Percentiles rank a stretch among this genome's conserved stretches.
These are phyloP conservation scores for Lophius piscatorius DNA, from an alignment of 2,113 vertebrate species.

Conservation along the genomic window DNA sequence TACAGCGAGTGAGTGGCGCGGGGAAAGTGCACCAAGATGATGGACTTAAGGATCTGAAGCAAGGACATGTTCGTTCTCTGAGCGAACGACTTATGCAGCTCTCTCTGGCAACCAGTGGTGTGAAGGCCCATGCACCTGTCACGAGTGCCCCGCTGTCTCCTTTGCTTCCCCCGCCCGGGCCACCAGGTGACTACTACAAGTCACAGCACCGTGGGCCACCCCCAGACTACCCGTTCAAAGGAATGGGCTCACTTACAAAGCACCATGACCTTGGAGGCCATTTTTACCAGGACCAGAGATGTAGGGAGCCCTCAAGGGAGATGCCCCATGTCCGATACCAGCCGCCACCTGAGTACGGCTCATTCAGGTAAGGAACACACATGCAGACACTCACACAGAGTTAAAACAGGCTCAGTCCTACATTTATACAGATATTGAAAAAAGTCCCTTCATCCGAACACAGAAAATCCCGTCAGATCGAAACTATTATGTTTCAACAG, in stretches of 20 bases:
- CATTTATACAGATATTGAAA: too few relatives aligned
- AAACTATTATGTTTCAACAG: too few relatives aligned
- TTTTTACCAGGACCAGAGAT: slow-evolving; percentile 89
- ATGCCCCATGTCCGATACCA: slow-evolving; percentile 95
- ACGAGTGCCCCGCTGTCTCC: slow-evolving; percentile 90
- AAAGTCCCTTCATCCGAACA: too few relatives aligned
- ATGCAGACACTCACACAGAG: background rate
- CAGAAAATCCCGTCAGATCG: too few relatives aligned
- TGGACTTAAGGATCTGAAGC: slow-evolving; percentile 96
- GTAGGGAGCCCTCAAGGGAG: slow-evolving; percentile 88
- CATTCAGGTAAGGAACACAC: slow-evolving; percentile 86
- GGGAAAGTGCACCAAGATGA: slow-evolving; percentile 96
- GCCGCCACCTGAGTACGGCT: slow-evolving; percentile 95
- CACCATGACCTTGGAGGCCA: slow-evolving; percentile 85
- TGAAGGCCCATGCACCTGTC: slow-evolving; percentile 93
- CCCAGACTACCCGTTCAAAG: slow-evolving; percentile 95
- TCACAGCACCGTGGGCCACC: slow-evolving; percentile 90
- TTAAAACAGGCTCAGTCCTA: too few relatives aligned
- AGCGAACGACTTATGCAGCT: slow-evolving; percentile 98
- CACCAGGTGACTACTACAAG: slow-evolving; percentile 89
- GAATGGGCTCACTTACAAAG: slow-evolving; percentile 83
- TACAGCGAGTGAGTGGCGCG: slow-evolving; percentile 88
- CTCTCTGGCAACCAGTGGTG: slow-evolving; percentile 93
- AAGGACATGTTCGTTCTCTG: slow-evolving; percentile 96
- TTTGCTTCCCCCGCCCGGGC: slow-evolving; percentile 80